Percentiles rank a stretch among this genome's conserved stretches.
phyloP scores from a whole-genome alignment of 2,113 vertebrate species.

The Kryptolebias marmoratus region DNA sequence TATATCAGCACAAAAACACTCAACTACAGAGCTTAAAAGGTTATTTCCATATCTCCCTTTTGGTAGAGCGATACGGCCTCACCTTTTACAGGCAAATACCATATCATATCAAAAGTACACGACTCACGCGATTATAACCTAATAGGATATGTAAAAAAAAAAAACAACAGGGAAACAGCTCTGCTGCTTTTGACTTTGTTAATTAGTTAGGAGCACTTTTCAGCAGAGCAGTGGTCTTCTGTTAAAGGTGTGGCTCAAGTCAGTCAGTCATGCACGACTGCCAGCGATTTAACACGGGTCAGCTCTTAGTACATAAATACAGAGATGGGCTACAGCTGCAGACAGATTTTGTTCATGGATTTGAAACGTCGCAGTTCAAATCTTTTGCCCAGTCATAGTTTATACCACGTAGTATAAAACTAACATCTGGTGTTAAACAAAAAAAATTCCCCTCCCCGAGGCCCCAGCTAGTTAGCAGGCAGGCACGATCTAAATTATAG shows the following conservation, averaged over 20 bases:
- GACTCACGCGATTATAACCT: conserved; percentile 29
- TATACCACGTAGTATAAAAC: not conserved
- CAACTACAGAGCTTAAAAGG: conserved; percentile 5
- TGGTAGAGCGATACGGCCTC: conserved; percentile 16
- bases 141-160: conserved; percentile 28
- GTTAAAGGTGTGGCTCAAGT: conserved; percentile 17
- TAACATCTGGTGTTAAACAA: conserved; percentile 21
- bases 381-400: not conserved
- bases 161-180: conserved; percentile 47
- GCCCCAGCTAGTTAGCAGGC: conserved; percentile 38
- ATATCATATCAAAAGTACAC: conserved; percentile 37
- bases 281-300: conserved; percentile 18
- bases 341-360: not conserved
- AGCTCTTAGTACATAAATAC: conserved; percentile 15
- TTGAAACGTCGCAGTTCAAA: not conserved
- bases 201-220: conserved; percentile 38
- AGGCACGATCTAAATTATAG: conserved; percentile 34
- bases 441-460: conserved; percentile 12
- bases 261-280: conserved; percentile 46
- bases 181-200: conserved; percentile 31
- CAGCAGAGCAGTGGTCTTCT: conserved; percentile 18
- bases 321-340: conserved; percentile 14
- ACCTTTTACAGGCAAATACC: conserved; percentile 51
- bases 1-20: conserved; percentile 17
- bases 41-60: conserved; percentile 33